Conservation (phyloP, 1,140 invertebrate species). For the Trachymyrmex cornetzi region DNA sequence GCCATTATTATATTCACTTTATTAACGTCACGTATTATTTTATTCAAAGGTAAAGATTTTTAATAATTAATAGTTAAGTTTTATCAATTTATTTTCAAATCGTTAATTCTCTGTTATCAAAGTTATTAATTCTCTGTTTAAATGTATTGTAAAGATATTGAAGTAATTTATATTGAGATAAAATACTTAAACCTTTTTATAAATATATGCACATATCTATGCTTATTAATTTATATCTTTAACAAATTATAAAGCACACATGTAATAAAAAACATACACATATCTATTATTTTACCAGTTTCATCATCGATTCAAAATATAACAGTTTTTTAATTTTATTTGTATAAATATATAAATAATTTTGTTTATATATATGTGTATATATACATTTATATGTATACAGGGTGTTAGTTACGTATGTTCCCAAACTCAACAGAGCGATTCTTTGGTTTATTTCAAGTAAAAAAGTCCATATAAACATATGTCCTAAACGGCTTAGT, state of each 20-base stretch:
- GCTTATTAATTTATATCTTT: not conserved
- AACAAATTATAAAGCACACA: not conserved
- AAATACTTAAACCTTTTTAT: not conserved
- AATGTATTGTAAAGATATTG: not conserved
- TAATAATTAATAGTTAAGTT: constrained; percentile 7
- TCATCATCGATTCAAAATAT: too few relatives aligned
- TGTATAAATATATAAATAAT: too few relatives aligned
- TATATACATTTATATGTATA: not conserved
- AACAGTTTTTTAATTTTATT: too few relatives aligned
- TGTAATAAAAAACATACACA: too few relatives aligned
- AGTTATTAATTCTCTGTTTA: too few relatives aligned
- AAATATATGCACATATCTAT: not conserved
- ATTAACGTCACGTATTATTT: not conserved
- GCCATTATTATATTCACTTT: not conserved
- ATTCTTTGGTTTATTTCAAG: too few relatives aligned
- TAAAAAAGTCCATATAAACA: too few relatives aligned
- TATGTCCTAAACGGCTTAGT: too few relatives aligned
- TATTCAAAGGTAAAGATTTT: not conserved
- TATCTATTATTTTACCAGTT: too few relatives aligned
- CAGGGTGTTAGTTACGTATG: too few relatives aligned
- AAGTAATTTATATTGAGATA: not conserved
- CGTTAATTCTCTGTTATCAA: not conserved
- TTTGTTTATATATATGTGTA: not conserved
- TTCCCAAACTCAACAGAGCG: too few relatives aligned
- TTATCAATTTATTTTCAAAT: not conserved